Evolutionary conservation across 2,888 invertebrate species (phyloP).

Genomic region (Tridacna crocea): DNA sequence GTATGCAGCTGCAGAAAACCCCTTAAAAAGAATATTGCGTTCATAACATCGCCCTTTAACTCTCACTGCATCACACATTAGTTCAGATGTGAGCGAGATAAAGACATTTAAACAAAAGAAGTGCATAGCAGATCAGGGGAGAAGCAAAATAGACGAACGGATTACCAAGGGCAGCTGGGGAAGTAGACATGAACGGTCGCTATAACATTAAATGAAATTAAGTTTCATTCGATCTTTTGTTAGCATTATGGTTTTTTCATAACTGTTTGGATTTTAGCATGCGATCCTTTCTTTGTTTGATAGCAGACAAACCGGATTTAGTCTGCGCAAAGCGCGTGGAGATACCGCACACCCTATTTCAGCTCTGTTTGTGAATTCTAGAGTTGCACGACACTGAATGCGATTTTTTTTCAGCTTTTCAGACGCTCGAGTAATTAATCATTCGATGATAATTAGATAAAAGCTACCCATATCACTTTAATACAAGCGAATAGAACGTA

Average conservation of each 20-base stretch:
- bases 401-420: neutral
- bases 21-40: conserved; percentile 54
- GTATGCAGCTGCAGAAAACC: conserved; percentile 57
- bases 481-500: conserved; percentile 16
- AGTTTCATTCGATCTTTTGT: conserved; percentile 59
- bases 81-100: conserved; percentile 63
- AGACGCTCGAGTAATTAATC: conserved; percentile 24
- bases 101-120: conserved; percentile 61
- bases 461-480: conserved; percentile 19
- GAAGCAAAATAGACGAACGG: conserved; percentile 36
- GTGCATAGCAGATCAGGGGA: conserved; percentile 58
- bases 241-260: conserved; percentile 53
- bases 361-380: conserved; percentile 8
- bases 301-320: conserved; percentile 26
- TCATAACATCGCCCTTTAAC: conserved; percentile 45
- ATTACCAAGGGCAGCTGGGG: conserved; percentile 59
- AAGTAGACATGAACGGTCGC: conserved; percentile 42
- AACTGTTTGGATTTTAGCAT: conserved; percentile 59
- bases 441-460: conserved; percentile 31
- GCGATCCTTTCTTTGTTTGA: conserved; percentile 58
- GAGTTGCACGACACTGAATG: conserved; percentile 16
- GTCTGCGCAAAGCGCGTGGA: conserved; percentile 32
- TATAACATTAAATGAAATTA: conserved; percentile 58
- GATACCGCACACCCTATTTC: neutral
- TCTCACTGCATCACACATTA: conserved; percentile 49